A percentile compares a stretch with the other conserved stretches of the same genome.
These are phyloP conservation scores for Drosophila nannoptera DNA, from an alignment of 1,140 invertebrate species.

Conservation along the genomic window DNA sequence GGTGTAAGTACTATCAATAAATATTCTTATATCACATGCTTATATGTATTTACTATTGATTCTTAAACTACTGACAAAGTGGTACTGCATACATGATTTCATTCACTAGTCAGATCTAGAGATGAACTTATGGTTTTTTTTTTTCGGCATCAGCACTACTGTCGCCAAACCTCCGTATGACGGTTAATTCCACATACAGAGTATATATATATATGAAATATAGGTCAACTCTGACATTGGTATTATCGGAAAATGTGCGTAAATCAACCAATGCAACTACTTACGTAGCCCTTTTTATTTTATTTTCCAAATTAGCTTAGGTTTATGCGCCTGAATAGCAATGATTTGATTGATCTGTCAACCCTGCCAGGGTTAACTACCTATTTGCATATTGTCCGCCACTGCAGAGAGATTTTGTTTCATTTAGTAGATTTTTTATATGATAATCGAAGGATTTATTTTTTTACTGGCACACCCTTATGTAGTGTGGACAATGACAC, in stretches of 20 bases:
- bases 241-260: background rate
- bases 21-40: too few species aligned
- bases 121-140: too few species aligned
- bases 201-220: too few species aligned
- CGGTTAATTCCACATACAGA: too few species aligned
- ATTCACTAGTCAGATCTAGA: too few species aligned
- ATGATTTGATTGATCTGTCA: constrained; percentile 36
- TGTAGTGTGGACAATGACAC: background rate
- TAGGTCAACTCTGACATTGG: background rate
- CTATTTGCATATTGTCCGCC: constrained; percentile 32
- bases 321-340: constrained; percentile 29
- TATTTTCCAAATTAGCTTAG: constrained; percentile 18
- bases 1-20: too few species aligned
- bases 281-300: background rate
- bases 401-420: constrained; percentile 2
- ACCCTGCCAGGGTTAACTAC: background rate
- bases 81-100: background rate
- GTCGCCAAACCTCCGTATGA: too few species aligned
- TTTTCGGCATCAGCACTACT: too few species aligned
- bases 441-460: constrained; percentile 19
- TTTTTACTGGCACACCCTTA: constrained; percentile 6
- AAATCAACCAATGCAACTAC: constrained; percentile 7
- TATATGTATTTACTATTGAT: too few species aligned
- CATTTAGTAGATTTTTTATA: constrained; percentile 33
- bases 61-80: constrained; percentile 1